A percentile compares a stretch with the other conserved stretches of the same genome.
Evolutionary conservation across 2,113 vertebrate species (phyloP).

Genomic region (Cervus canadensis): DNA sequence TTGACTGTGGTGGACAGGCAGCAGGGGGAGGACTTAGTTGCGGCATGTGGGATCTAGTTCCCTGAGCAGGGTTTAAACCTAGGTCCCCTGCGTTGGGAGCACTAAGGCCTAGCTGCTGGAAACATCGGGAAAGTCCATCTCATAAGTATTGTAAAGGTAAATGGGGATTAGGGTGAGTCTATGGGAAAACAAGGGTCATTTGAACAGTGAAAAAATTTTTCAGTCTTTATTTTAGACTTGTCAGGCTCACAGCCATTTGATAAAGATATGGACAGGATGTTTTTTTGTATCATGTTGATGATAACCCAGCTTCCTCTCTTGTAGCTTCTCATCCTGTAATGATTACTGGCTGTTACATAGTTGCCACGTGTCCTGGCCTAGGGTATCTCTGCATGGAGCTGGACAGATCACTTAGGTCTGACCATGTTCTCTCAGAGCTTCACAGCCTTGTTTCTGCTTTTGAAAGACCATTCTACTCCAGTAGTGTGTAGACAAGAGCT

Average conservation of each 20-base stretch:
- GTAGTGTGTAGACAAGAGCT: neutral
- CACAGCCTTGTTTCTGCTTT: neutral
- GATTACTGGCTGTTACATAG: neutral
- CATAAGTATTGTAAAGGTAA: neutral
- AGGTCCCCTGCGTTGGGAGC: neutral
- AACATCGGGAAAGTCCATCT: neutral
- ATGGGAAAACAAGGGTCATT: neutral
- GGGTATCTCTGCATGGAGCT: neutral
- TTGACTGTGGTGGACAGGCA: neutral
- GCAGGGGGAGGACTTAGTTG: neutral
- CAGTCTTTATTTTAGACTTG: neutral
- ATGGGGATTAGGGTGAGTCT: neutral
- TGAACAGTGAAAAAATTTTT: neutral
- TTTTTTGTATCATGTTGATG: neutral
- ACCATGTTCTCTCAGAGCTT: neutral
- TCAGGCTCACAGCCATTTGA: neutral
- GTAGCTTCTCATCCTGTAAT: neutral
- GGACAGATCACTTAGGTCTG: neutral
- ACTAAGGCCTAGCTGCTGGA: neutral
- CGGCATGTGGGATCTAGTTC: neutral
- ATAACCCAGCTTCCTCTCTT: neutral
- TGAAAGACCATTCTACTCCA: neutral
- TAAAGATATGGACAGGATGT: neutral
- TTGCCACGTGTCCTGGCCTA: neutral
- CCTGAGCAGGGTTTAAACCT: neutral